Evolutionary conservation across 2,797 vertebrate genomes (phyloP), one percentile per base, ranked within the genome.

Genomic region (Chaunax sp.): DNA sequence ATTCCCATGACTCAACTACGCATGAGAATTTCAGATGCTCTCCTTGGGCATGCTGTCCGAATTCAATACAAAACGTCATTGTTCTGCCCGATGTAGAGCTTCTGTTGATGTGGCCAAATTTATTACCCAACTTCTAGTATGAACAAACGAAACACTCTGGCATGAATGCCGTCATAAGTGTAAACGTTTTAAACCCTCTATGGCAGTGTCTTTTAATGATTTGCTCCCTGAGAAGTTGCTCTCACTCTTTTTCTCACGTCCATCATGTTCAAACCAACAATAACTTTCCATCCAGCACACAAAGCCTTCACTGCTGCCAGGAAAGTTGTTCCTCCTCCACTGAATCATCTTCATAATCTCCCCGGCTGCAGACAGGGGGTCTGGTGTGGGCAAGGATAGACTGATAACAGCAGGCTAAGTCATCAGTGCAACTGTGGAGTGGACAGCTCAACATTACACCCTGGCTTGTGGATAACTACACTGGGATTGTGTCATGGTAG

Each of bases 231-330:
- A 72, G 40, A 30, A 63, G 54, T 44, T 45, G 25, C 61, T 76
- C 35, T 19, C 26, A 22, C 47, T 66, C 62, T 49, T 22, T 69
- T 61, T 52, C 61, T 69, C 40, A 62, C 26, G 30, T 82, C 72
- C 26, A 35, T 81, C 75, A 79, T 51, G 55, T 68, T 69, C 80
- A 85, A 52, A 63, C 79, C 75, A 58, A 81, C 75, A 13, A 56
- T 18, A 47, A 84, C 69, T 89, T 86, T 91, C 88, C 86, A 81
- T 84, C 76, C 67, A 53, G 67, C 43, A 45, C 57, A 46, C 7
- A 46, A 77, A 75, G 82, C 22, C 62, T 46, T 84, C 55, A 71
- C 40, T 70, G 63, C 51, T 74, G 66, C 59, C 78, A 75, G 71
- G 81, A 83, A 62, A 77, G 76, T 75, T 64, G 82, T 69, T 77